Percentiles rank a stretch among this genome's conserved stretches.
phyloP scores from a whole-genome alignment of 2,113 vertebrate species.

The Globicephala melas region DNA sequence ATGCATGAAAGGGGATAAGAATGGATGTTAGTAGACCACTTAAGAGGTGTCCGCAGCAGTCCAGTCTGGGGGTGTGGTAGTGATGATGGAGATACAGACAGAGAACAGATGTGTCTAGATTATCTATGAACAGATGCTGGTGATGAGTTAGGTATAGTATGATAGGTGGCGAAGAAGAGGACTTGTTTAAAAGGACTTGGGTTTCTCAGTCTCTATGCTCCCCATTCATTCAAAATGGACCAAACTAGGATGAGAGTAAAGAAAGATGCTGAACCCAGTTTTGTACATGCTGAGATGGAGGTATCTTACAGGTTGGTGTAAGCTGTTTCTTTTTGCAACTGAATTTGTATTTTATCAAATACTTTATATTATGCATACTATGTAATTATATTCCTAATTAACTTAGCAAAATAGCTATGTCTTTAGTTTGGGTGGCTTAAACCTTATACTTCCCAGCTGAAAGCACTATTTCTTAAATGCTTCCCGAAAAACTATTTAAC shows the following conservation, averaged over 20 bases:
- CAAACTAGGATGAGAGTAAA: background rate
- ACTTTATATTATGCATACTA: background rate
- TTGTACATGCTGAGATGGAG: background rate
- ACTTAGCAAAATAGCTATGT: background rate
- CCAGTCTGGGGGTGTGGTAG: background rate
- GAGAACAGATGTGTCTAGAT: background rate
- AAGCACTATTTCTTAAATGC: background rate
- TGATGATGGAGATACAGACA: background rate
- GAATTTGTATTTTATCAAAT: conserved; percentile 16
- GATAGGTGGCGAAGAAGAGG: background rate
- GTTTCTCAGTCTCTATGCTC: background rate
- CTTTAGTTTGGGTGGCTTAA: background rate
- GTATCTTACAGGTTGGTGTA: background rate
- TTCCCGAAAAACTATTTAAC: background rate
- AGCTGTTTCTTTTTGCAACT: background rate
- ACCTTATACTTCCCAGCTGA: background rate
- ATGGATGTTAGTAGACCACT: background rate
- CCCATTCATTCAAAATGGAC: background rate
- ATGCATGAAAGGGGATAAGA: background rate
- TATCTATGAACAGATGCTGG: background rate
- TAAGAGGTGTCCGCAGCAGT: background rate
- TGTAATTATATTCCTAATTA: background rate
- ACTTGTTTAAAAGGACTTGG: background rate
- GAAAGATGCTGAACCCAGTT: background rate
- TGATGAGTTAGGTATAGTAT: background rate